phyloP scores from a whole-genome alignment of 2,888 invertebrate genomes.

The Periphyllus acericola region DNA sequence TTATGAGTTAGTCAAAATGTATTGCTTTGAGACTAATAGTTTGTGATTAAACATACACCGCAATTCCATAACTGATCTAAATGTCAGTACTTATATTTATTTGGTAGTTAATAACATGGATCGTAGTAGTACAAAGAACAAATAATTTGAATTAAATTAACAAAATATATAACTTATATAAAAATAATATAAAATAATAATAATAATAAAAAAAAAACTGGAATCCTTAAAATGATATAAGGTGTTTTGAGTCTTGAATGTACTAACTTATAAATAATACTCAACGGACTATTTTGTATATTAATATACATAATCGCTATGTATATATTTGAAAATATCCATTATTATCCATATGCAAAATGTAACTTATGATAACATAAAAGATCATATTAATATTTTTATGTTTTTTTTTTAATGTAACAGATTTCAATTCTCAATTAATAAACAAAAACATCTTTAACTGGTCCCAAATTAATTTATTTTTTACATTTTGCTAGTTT shows the following conservation, averaged over 20 bases:
- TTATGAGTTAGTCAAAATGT: not conserved
- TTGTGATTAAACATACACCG: not conserved
- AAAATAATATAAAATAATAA: conserved; percentile 56
- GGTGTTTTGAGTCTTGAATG: conserved; percentile 24
- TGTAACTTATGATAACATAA: conserved; percentile 23
- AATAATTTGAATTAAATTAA: conserved; percentile 55
- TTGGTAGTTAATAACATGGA: conserved; percentile 55
- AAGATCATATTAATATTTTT: not conserved
- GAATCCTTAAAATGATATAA: conserved; percentile 30
- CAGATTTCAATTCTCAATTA: not conserved
- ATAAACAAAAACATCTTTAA: conserved; percentile 32
- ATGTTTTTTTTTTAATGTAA: not conserved
- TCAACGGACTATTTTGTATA: conserved; percentile 7
- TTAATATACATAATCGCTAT: not conserved
- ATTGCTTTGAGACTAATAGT: not conserved
- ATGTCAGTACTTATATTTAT: conserved; percentile 49
- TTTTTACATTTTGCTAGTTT: conserved; percentile 47
- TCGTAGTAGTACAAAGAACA: conserved; percentile 55
- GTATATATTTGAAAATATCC: conserved; percentile 16
- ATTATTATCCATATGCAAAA: conserved; percentile 23
- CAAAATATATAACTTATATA: conserved; percentile 55
- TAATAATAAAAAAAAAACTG: conserved; percentile 44
- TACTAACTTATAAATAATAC: conserved; percentile 45
- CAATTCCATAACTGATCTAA: conserved; percentile 27
- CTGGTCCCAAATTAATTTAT: conserved; percentile 55